Conservation (phyloP, 2,797 vertebrate species). For the Buceros bicornis region DNA sequence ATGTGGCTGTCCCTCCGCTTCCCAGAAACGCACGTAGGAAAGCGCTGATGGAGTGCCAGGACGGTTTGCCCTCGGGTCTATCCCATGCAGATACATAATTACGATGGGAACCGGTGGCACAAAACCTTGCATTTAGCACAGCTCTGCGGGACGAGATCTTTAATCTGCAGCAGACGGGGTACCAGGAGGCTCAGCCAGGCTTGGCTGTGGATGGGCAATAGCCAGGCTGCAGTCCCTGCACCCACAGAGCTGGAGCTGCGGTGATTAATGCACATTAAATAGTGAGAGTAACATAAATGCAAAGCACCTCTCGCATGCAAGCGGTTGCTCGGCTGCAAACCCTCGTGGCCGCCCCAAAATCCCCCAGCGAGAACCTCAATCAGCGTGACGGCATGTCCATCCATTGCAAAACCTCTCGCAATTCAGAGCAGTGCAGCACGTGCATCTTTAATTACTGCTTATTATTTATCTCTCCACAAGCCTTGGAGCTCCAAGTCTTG, state of each 20-base stretch:
- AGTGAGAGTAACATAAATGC: neutral
- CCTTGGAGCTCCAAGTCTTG: neutral
- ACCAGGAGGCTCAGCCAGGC: neutral
- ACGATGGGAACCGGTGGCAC: neutral
- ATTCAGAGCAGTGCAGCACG: neutral
- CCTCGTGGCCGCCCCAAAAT: neutral
- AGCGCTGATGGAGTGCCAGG: constrained; percentile 54
- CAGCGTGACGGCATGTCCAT: fast-evolving
- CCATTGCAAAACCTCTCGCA: constrained; percentile 37
- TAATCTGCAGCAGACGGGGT: neutral
- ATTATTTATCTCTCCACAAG: constrained; percentile 47
- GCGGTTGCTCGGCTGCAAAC: neutral
- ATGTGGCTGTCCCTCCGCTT: constrained; percentile 72
- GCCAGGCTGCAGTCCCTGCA: neutral
- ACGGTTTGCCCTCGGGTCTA: constrained; percentile 67
- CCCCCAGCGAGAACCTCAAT: neutral
- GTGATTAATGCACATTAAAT: neutral
- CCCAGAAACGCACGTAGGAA: constrained; percentile 49
- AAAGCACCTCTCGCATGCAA: neutral
- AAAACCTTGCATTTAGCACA: neutral
- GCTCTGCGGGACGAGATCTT: neutral
- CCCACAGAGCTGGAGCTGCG: neutral
- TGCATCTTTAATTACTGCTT: constrained; percentile 56
- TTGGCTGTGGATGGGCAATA: neutral
- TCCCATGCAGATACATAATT: constrained; percentile 63